phyloP scores from a whole-genome alignment of 1,140 invertebrate species.

The Pogonomyrmex californicus region DNA sequence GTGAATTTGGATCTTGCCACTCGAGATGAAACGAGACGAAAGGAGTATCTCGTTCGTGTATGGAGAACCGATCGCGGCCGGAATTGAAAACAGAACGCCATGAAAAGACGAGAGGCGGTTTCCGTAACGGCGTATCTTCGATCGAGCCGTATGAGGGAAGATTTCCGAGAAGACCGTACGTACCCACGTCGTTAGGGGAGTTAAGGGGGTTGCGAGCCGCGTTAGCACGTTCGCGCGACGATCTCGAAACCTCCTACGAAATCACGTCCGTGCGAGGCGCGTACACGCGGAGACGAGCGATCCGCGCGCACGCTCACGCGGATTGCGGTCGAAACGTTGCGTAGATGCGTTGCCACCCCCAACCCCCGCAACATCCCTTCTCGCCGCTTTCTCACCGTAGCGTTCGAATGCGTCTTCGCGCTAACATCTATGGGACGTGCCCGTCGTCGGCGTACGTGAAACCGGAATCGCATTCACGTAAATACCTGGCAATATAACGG shows the following conservation, averaged over 20 bases:
- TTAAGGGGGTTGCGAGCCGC: slow-evolving; percentile 17
- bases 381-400: slow-evolving; percentile 11
- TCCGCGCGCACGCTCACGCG: slow-evolving; percentile 9
- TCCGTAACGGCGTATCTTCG: slow-evolving; percentile 23
- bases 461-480: slow-evolving; percentile 74
- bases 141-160: slow-evolving; percentile 12
- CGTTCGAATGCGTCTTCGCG: slow-evolving; percentile 58
- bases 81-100: slow-evolving; percentile 38
- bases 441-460: slow-evolving; percentile 50
- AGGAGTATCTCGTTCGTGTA: not conserved
- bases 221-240: slow-evolving; percentile 29
- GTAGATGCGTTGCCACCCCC: slow-evolving; percentile 19
- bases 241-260: not conserved
- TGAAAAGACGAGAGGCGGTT: slow-evolving; percentile 11
- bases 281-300: slow-evolving; percentile 35
- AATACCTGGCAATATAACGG: slow-evolving; percentile 72
- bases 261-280: slow-evolving; percentile 46
- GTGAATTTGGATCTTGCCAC: not conserved
- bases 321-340: slow-evolving; percentile 68
- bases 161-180: not conserved
- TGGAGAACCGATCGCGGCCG: slow-evolving; percentile 34
- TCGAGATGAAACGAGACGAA: not conserved
- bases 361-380: not conserved
- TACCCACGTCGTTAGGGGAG: slow-evolving; percentile 12
- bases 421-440: slow-evolving; percentile 46